Percentiles rank a stretch among this genome's conserved stretches.
Conservation (phyloP, 2,888 invertebrate species). For the Pterobdella sp. region DNA sequence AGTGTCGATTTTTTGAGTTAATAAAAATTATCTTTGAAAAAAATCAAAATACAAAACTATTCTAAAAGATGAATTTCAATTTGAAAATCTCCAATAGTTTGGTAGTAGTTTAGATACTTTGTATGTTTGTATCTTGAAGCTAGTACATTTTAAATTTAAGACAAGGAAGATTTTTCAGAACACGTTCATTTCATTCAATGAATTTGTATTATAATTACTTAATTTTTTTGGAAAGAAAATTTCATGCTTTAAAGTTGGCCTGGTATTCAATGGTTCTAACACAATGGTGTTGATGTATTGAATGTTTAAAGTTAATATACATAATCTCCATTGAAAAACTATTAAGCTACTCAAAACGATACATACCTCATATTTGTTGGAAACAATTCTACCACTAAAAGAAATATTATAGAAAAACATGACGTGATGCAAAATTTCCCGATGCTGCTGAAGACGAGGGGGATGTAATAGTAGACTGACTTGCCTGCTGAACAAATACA, state of each 20-base stretch:
- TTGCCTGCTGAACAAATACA: neutral
- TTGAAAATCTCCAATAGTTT: too few species aligned
- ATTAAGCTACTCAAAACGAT: neutral
- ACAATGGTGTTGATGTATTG: neutral
- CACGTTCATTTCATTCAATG: neutral
- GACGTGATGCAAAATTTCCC: slow-evolving; percentile 50
- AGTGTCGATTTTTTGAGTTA: neutral
- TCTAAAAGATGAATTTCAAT: neutral
- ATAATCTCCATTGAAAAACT: neutral
- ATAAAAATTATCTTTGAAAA: neutral
- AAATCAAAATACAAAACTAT: neutral
- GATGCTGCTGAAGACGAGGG: slow-evolving; percentile 30
- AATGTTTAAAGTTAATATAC: neutral
- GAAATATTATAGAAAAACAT: slow-evolving; percentile 45
- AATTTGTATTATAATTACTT: too few species aligned
- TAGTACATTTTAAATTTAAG: too few species aligned
- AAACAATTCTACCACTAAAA: slow-evolving; percentile 47
- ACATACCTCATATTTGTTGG: slow-evolving; percentile 46
- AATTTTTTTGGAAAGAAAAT: too few species aligned
- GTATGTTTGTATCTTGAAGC: too few species aligned
- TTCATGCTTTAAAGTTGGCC: too few species aligned
- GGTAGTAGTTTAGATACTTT: too few species aligned
- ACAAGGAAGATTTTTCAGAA: neutral
- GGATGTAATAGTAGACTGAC: neutral
- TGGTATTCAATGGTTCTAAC: too few species aligned